phyloP scores from a whole-genome alignment of 2,888 invertebrate genomes.

The Augiades crinisus region DNA sequence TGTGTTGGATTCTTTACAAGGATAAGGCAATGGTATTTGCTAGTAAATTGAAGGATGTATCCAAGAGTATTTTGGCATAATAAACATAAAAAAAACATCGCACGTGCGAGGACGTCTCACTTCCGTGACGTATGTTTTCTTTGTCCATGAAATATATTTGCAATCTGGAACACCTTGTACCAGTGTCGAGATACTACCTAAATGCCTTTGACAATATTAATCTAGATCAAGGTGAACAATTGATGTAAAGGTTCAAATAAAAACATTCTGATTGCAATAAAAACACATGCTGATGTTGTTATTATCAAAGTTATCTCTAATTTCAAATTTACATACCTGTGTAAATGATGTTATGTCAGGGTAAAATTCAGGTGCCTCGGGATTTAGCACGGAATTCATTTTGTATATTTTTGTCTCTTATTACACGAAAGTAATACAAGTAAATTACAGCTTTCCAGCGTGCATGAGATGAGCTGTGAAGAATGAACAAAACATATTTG shows the following conservation, averaged over 20 bases:
- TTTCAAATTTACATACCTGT: constrained; percentile 46
- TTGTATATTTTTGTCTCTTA: constrained; percentile 20
- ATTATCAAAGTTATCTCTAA: constrained; percentile 36
- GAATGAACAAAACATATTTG: constrained; percentile 30
- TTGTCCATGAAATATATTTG: constrained; percentile 31
- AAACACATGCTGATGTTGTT: constrained; percentile 54
- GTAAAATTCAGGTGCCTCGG: constrained; percentile 68
- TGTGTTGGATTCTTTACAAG: neutral
- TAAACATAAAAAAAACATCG: neutral
- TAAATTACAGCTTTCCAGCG: constrained; percentile 37
- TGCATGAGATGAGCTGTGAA: constrained; percentile 38
- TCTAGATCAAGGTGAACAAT: constrained; percentile 26
- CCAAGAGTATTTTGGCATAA: neutral
- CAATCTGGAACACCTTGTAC: constrained; percentile 25
- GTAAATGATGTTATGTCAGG: constrained; percentile 55
- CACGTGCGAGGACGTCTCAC: constrained; percentile 7
- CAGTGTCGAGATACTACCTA: constrained; percentile 1
- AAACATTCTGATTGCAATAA: constrained; percentile 28
- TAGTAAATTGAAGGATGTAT: neutral
- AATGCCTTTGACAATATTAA: constrained; percentile 17
- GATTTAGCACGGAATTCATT: constrained; percentile 65
- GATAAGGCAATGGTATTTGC: neutral
- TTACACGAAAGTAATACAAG: constrained; percentile 34
- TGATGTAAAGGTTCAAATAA: constrained; percentile 13
- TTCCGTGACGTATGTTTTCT: constrained; percentile 29